Base-by-base conservation (phyloP, 2,888 invertebrate species). In the Cylloceria caligata region DNA sequence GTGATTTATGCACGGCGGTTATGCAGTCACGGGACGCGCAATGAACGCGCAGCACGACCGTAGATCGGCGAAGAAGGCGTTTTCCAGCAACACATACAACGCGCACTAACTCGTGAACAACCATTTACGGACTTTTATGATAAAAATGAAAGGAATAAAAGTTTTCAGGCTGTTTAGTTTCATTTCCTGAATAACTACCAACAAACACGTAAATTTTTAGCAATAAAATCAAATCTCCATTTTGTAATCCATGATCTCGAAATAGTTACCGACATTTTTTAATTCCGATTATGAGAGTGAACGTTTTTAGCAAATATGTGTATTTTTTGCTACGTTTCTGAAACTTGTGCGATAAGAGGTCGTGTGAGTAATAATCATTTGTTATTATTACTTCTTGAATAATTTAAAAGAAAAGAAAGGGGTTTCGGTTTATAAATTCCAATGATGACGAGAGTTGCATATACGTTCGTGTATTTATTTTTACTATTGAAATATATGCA, bases 1-100 rank as follows among this genome's bases (percentile, higher is more conserved):
- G 45, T 80, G 74, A 80, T 80, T 80, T 80, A 80, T 80, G 67
- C 74, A 27, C 39, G 45, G 60, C 62, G 52, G 57, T 80, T 80
- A 74, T 80, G 73, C 74, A 62, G 52, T 60, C 57, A 16, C 57
- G 57, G 4, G 42, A 57, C 27, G 55, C 39, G n/a, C 24, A 45
- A n/a, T 9, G 67, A 45, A 49, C 9, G 30, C 62, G 11, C n/a
- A 45, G 13, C 64, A 42, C 65, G 42, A 65, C 65, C 24, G 16
- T 34, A 24, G 36, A 52, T 65, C 60, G 57, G 39, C 45, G 21
- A 47, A 45, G 57, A 71, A 72, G 65, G 36, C 78, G 72, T 79
- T 79, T 72, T 67, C 36, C 65, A 79, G 45, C 72, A 47, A 77
- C 39, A 24, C 62, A 16, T n/a, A 49, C 36, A 36, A 67, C 55